These are phyloP conservation scores for Tapirus indicus DNA, from an alignment of 2,797 vertebrate species.

Conservation along the genomic window DNA sequence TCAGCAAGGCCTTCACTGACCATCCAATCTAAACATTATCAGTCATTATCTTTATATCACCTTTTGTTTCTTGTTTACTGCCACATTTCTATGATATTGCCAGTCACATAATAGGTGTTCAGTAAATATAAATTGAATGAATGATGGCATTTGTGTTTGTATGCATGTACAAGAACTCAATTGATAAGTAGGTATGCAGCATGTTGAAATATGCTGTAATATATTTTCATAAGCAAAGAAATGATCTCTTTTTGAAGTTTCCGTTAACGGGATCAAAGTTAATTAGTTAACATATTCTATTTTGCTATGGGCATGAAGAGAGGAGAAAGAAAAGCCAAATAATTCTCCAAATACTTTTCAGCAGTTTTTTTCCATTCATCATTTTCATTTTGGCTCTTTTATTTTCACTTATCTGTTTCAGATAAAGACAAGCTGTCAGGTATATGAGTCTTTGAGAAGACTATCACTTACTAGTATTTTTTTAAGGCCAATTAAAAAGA, in stretches of 20 bases:
- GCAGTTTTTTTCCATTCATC: neutral
- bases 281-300: conserved; percentile 2
- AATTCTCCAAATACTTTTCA: neutral
- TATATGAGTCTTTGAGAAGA: neutral
- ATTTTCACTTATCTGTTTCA: neutral
- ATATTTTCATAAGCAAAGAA: conserved; percentile 6
- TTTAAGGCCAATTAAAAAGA: conserved; percentile 58
- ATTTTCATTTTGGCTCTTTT: neutral
- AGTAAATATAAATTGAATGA: neutral
- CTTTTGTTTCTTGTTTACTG: neutral
- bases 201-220: neutral
- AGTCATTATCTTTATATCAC: neutral
- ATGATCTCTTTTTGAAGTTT: conserved; percentile 1
- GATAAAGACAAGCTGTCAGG: neutral
- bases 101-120: neutral
- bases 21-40: neutral
- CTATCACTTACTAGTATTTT: neutral
- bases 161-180: neutral
- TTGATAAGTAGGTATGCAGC: neutral
- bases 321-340: neutral
- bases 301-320: neutral
- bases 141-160: neutral
- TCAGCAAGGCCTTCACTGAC: neutral
- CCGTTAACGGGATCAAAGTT: conserved; percentile 15
- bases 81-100: neutral